Evolutionary conservation across 2,113 vertebrate genomes (phyloP).

Genomic region (cattle (Bos taurus)): DNA sequence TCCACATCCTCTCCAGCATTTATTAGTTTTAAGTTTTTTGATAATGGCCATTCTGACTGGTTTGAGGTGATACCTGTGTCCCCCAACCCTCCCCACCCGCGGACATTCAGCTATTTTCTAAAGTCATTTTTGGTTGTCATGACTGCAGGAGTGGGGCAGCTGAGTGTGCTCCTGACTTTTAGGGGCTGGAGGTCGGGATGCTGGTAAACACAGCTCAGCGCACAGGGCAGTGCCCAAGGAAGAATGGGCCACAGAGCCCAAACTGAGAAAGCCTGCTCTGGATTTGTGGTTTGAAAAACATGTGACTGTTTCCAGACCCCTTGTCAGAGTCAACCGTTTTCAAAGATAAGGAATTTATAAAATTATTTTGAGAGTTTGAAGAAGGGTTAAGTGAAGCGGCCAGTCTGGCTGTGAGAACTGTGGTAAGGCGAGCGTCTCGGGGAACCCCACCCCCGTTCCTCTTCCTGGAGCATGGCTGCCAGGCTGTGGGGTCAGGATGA

Average conservation of each 20-base stretch:
- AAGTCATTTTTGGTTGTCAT: not conserved
- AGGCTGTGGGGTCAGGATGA: not conserved
- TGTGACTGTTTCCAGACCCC: not conserved
- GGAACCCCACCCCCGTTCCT: not conserved
- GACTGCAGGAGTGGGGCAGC: fast-evolving
- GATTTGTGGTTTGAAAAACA: not conserved
- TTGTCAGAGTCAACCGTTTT: not conserved
- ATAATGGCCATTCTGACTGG: not conserved
- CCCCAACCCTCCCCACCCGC: fast-evolving
- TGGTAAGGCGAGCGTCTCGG: fast-evolving
- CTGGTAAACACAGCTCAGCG: fast-evolving
- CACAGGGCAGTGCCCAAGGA: fast-evolving
- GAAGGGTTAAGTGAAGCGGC: not conserved
- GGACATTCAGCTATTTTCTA: not conserved
- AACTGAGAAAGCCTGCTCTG: not conserved
- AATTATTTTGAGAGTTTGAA: not conserved
- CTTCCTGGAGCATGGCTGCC: fast-evolving
- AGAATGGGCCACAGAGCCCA: fast-evolving
- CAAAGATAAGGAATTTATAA: not conserved
- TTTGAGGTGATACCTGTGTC: not conserved
- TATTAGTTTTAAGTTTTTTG: too few relatives aligned
- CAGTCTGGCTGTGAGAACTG: not conserved
- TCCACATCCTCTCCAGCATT: not conserved
- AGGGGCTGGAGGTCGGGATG: not conserved
- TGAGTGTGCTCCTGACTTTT: fast-evolving